Evolutionary conservation across 2,113 vertebrate species (phyloP).

Genomic region (Catharus fuscescens): DNA sequence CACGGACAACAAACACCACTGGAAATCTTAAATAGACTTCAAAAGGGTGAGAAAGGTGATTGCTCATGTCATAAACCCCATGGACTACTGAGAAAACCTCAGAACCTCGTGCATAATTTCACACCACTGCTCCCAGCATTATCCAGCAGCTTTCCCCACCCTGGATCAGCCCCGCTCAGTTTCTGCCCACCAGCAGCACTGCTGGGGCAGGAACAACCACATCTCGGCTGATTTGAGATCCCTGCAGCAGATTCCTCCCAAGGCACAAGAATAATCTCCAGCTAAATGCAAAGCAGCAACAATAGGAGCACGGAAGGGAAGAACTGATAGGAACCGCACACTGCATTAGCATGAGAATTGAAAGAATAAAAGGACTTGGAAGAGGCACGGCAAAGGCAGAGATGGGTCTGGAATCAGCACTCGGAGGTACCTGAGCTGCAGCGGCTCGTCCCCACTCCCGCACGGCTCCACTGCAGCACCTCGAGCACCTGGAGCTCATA

Average conservation of each 20-base stretch:
- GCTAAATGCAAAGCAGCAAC: not conserved
- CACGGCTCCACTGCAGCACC: not conserved
- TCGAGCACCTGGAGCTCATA: not conserved
- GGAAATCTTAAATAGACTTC: not conserved
- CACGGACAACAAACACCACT: not conserved
- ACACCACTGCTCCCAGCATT: not conserved
- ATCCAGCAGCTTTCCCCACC: not conserved
- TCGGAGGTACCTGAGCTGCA: slow-evolving; percentile 24
- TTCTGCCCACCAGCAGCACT: not conserved
- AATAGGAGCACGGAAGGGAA: not conserved
- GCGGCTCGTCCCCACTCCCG: not conserved
- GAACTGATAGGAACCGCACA: not conserved
- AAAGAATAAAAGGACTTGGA: not conserved
- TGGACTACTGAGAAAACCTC: not conserved
- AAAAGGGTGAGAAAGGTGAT: not conserved
- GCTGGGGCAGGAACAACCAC: not conserved
- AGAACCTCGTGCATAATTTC: not conserved
- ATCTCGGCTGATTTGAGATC: not conserved
- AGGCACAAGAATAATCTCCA: not conserved
- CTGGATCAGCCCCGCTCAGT: accelerated
- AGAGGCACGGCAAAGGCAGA: not conserved
- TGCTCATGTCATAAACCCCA: not conserved
- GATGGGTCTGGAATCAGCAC: accelerated
- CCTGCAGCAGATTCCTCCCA: not conserved
- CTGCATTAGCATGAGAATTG: not conserved